phyloP scores from a whole-genome alignment of 2,888 invertebrate species.

The Torymus aiolomorphi region DNA sequence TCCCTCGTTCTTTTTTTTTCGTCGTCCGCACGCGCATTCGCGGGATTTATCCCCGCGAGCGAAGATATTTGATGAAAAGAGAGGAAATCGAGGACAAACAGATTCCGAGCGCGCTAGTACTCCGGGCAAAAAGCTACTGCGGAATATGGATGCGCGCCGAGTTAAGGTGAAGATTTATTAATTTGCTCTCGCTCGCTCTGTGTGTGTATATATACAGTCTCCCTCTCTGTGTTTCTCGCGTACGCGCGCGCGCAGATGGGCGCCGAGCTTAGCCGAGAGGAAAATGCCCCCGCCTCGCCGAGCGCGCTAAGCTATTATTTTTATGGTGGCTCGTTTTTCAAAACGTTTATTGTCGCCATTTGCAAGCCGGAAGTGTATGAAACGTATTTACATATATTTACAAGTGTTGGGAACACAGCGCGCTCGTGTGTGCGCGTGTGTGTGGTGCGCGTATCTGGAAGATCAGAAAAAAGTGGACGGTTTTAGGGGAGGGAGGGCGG shows the following conservation, averaged over 20 bases:
- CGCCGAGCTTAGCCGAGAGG: constrained; percentile 2
- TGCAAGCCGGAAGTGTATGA: background rate
- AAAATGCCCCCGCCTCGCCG: background rate
- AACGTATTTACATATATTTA: background rate
- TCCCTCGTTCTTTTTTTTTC: constrained; percentile 23
- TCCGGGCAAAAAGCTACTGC: constrained; percentile 18
- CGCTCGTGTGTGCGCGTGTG: too few species aligned
- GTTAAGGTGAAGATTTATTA: constrained; percentile 49
- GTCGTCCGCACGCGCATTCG: background rate
- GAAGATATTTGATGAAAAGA: constrained; percentile 51
- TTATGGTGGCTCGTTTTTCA: constrained; percentile 33
- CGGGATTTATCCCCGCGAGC: constrained; percentile 31
- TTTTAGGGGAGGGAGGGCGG: background rate
- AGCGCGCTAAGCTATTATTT: constrained; percentile 1
- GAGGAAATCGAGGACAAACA: constrained; percentile 39
- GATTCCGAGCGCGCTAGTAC: constrained; percentile 15
- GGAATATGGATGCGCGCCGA: constrained; percentile 36
- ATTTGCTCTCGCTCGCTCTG: constrained; percentile 13
- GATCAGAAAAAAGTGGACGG: too few species aligned
- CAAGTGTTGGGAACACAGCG: too few species aligned
- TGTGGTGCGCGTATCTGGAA: background rate
- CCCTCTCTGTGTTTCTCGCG: too few species aligned
- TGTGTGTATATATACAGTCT: too few species aligned
- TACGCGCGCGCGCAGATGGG: background rate
- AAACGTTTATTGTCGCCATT: constrained; percentile 15